These are phyloP conservation scores for Psylliodes chrysocephalus DNA, from an alignment of 2,888 invertebrate species.

Conservation along the genomic window DNA sequence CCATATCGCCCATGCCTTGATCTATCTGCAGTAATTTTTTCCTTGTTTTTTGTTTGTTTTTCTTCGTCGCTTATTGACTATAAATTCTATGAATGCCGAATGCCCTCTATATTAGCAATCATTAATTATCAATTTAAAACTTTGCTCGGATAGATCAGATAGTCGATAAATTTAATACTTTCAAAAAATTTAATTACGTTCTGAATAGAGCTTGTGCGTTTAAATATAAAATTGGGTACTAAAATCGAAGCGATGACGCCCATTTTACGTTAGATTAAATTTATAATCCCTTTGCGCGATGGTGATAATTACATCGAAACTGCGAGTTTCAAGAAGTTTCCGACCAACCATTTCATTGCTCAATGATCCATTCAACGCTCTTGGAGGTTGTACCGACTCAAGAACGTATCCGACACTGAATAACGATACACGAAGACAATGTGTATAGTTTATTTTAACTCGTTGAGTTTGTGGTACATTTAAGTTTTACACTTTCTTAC, in stretches of 20 bases:
- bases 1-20: too few species aligned
- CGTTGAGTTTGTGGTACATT: background rate
- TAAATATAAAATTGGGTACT: constrained; percentile 3
- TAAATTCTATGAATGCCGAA: too few species aligned
- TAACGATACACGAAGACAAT: background rate
- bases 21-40: too few species aligned
- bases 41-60: too few species aligned
- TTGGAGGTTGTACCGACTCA: constrained; percentile 3
- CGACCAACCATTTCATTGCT: constrained; percentile 7
- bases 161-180: background rate
- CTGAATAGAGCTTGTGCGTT: background rate
- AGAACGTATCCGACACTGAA: constrained; percentile 3
- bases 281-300: constrained; percentile 20
- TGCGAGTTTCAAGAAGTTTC: constrained; percentile 25
- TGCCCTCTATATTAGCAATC: too few species aligned
- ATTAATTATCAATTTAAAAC: too few species aligned
- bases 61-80: too few species aligned
- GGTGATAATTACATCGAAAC: constrained; percentile 19
- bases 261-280: constrained; percentile 18
- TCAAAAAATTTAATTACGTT: background rate
- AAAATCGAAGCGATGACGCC: constrained; percentile 13
- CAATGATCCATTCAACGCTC: constrained; percentile 15
- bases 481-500: background rate
- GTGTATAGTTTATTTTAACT: background rate
- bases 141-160: too few species aligned